These are phyloP conservation scores for Drosophila mauritiana DNA, from an alignment of 1,140 invertebrate genomes.

Conservation along the genomic window DNA sequence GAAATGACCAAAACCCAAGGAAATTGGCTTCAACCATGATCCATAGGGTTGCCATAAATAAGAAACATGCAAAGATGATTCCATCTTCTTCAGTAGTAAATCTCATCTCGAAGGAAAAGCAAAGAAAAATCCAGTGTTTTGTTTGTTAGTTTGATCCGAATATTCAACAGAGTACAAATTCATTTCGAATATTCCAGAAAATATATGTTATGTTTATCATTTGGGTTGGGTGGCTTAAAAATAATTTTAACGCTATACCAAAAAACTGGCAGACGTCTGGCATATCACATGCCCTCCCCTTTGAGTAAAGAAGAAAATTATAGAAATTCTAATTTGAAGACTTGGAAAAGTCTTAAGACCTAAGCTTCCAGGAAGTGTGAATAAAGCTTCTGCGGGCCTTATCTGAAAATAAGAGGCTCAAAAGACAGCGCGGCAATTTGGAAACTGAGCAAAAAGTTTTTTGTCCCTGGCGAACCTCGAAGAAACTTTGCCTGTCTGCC, in stretches of 20 bases:
- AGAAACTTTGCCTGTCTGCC: slow-evolving; percentile 56
- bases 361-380: slow-evolving; percentile 24
- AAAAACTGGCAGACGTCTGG: slow-evolving; percentile 11
- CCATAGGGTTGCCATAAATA: not conserved
- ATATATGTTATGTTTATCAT: no score
- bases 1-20: not conserved
- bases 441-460: slow-evolving; percentile 65
- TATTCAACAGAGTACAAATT: no score
- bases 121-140: not conserved
- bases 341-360: slow-evolving; percentile 31
- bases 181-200: no score
- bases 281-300: slow-evolving; percentile 8
- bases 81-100: not conserved
- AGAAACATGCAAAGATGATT: not conserved
- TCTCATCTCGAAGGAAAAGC: not conserved
- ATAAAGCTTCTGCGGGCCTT: slow-evolving; percentile 36
- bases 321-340: slow-evolving; percentile 47
- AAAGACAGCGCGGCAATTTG: slow-evolving; percentile 44
- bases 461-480: slow-evolving; percentile 16
- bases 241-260: no score
- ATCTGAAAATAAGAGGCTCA: slow-evolving; percentile 71
- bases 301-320: slow-evolving; percentile 18
- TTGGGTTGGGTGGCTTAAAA: no score
- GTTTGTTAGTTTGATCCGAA: no score
- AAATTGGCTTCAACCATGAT: slow-evolving; percentile 21